These are phyloP conservation scores for Gopherus evgoodei DNA, from an alignment of 2,113 vertebrate genomes.

Conservation along the genomic window DNA sequence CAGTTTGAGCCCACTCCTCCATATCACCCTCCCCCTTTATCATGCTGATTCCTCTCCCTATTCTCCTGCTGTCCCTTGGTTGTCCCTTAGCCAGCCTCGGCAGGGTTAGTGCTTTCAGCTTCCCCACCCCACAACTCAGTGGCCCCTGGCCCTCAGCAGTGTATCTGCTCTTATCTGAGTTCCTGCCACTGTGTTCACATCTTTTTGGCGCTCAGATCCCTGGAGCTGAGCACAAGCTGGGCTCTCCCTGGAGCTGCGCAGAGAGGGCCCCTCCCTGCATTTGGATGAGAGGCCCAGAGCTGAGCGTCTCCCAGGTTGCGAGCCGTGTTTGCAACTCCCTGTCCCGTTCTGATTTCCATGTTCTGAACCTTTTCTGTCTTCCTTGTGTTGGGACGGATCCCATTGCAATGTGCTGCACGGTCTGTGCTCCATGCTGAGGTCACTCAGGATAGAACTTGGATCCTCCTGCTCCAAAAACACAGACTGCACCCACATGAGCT, in stretches of 20 bases:
- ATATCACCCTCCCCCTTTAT: not conserved
- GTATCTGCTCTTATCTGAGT: not conserved
- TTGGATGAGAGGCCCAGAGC: not conserved
- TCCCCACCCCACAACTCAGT: fast-evolving
- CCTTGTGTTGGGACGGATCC: too few relatives aligned
- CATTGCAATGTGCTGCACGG: too few relatives aligned
- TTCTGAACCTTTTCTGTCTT: not conserved
- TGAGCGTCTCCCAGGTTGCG: not conserved
- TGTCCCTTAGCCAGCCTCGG: not conserved
- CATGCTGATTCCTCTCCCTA: not conserved
- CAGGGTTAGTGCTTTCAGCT: not conserved
- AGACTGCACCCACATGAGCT: not conserved
- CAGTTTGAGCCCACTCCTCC: too few relatives aligned
- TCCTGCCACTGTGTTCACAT: not conserved
- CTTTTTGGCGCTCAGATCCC: not conserved
- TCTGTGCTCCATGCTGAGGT: not conserved
- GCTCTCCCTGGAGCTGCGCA: too few relatives aligned
- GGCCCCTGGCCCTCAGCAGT: fast-evolving
- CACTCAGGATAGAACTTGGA: not conserved
- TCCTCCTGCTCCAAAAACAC: not conserved
- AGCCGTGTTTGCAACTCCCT: not conserved
- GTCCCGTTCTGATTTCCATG: not conserved
- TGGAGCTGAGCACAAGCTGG: too few relatives aligned
- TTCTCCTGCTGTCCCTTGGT: too few relatives aligned
- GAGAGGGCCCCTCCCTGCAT: too few relatives aligned